Conservation (phyloP, 2,797 vertebrate species). For the Arctocebus calabarensis region DNA sequence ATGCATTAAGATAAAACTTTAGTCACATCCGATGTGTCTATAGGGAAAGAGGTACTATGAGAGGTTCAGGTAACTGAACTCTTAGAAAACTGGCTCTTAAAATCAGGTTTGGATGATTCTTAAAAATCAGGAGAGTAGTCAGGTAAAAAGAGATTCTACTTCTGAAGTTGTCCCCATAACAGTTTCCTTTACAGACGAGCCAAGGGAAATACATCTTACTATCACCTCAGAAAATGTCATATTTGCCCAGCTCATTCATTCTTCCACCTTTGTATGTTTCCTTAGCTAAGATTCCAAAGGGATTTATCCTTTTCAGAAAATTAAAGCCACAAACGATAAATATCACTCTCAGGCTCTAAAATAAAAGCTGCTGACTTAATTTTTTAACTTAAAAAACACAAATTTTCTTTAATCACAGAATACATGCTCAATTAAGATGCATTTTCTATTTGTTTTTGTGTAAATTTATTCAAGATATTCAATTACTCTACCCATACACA, state of each 20-base stretch:
- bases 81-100: background rate
- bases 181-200: slow-evolving; percentile 15
- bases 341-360: background rate
- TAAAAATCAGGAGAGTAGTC: slow-evolving; percentile 36
- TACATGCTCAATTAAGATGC: background rate
- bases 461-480: slow-evolving; percentile 16
- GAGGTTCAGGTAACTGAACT: background rate
- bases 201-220: slow-evolving; percentile 51
- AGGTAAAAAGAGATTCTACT: background rate
- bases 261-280: background rate
- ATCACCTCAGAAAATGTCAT: slow-evolving; percentile 7
- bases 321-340: background rate
- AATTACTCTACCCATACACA: background rate
- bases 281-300: background rate
- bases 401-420: slow-evolving; percentile 50
- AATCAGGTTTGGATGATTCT: background rate
- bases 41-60: background rate
- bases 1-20: slow-evolving; percentile 9
- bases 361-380: background rate
- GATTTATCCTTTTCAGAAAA: slow-evolving; percentile 16
- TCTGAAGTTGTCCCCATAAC: background rate
- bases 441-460: slow-evolving; percentile 20
- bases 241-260: background rate
- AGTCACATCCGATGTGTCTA: background rate
- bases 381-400: background rate